Conservation (phyloP, 2,888 invertebrate genomes). For the Troides oblongomaculatus region DNA sequence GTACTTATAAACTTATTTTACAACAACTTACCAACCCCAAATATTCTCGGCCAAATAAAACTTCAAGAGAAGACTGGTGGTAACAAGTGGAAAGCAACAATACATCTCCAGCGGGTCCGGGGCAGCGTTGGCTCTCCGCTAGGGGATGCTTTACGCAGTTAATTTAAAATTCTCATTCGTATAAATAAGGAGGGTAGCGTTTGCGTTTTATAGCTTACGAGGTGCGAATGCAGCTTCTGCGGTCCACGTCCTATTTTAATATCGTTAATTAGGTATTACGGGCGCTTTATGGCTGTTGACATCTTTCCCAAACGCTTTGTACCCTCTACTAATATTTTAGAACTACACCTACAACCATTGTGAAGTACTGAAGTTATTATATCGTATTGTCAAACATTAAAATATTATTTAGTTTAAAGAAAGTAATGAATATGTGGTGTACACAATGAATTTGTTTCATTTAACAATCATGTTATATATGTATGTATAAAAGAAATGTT, state of each 20-base stretch:
- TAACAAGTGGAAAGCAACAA: constrained; percentile 43
- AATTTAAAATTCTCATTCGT: constrained; percentile 79
- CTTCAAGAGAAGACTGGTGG: no score
- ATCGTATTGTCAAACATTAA: background rate
- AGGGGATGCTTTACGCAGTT: constrained; percentile 74
- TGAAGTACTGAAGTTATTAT: constrained; percentile 3
- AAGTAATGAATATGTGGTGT: no score
- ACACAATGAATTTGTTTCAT: no score
- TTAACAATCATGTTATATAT: no score
- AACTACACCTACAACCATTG: constrained; percentile 6
- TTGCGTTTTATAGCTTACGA: constrained; percentile 78
- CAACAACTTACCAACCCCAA: no score
- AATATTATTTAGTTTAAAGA: no score
- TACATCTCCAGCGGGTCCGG: constrained; percentile 47
- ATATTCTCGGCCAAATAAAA: no score
- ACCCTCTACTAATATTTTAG: constrained; percentile 13
- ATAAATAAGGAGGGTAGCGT: constrained; percentile 78
- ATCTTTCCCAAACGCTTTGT: constrained; percentile 34
- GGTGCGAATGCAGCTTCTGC: constrained; percentile 76
- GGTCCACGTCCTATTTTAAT: constrained; percentile 75
- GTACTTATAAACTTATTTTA: no score
- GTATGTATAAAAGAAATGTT: no score
- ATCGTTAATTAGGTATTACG: constrained; percentile 78
- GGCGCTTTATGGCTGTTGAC: constrained; percentile 48
- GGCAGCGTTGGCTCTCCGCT: constrained; percentile 51